Conservation (phyloP, 2,113 vertebrate genomes). For the Podarcis raffonei region DNA sequence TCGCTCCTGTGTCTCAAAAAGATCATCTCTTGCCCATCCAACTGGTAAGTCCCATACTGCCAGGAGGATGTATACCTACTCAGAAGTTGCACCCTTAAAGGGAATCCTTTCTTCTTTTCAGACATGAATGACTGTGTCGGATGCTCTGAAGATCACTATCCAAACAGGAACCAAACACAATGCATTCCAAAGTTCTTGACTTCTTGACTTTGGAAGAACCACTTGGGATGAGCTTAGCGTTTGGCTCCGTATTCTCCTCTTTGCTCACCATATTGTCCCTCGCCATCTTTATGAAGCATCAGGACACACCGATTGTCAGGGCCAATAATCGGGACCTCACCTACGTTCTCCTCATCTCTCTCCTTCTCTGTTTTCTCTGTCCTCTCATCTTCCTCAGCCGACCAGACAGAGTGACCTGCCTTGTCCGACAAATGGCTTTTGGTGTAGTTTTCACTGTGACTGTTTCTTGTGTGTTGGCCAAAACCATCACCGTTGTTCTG, state of each 20-base stretch:
- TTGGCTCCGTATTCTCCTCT: not conserved
- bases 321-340: constrained; percentile 42
- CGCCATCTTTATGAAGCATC: constrained; percentile 28
- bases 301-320: constrained; percentile 36
- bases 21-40: too few species aligned
- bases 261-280: constrained; percentile 14
- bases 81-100: too few species aligned
- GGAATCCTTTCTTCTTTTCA: not conserved
- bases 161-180: constrained; percentile 10
- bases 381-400: constrained; percentile 23
- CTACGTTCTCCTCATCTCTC: constrained; percentile 22
- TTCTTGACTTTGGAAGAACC: constrained; percentile 27
- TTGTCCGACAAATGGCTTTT: constrained; percentile 35
- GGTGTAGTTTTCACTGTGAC: constrained; percentile 26
- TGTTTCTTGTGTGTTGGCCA: constrained; percentile 44
- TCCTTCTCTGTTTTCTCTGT: constrained; percentile 38
- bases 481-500: constrained; percentile 41
- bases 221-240: constrained; percentile 20
- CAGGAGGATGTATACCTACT: too few species aligned
- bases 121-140: constrained; percentile 9
- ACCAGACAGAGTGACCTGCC: constrained; percentile 16
- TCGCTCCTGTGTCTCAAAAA: too few species aligned
- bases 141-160: constrained; percentile 14
- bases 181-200: constrained; percentile 28
- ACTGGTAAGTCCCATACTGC: too few species aligned